Evolutionary conservation across 1,140 invertebrate genomes (phyloP).

Genomic region (Hormaphis cornu): DNA sequence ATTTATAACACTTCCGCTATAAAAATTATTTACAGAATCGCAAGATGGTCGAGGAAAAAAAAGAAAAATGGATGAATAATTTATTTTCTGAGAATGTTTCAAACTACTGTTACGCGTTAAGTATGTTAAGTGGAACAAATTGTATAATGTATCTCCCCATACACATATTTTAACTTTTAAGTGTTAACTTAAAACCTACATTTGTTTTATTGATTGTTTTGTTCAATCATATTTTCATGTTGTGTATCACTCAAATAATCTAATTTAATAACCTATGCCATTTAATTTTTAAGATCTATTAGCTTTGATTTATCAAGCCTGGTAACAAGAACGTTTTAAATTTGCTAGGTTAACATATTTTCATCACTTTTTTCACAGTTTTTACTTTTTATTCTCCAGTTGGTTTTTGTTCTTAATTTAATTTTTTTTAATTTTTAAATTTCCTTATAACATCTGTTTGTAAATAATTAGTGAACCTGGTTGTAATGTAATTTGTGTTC

Average conservation of each 20-base stretch:
- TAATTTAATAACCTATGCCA: constrained; percentile 6
- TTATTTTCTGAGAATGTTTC: background rate
- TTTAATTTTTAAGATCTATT: background rate
- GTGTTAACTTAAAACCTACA: background rate
- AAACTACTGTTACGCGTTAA: constrained; percentile 10
- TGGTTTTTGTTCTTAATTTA: background rate
- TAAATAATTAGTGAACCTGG: background rate
- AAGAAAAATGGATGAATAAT: constrained; percentile 12
- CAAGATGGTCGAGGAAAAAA: constrained; percentile 17
- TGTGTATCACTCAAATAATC: constrained; percentile 4
- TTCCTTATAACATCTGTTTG: background rate
- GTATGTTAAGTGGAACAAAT: constrained; percentile 25
- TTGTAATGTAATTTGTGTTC: background rate
- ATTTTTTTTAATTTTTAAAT: background rate
- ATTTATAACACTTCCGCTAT: background rate
- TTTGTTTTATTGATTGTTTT: constrained; percentile 6
- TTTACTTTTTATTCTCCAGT: too few relatives aligned
- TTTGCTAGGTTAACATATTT: background rate
- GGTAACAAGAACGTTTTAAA: background rate
- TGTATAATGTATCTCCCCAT: constrained; percentile 4
- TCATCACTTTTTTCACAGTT: too few relatives aligned
- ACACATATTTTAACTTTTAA: constrained; percentile 17
- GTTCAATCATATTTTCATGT: constrained; percentile 5
- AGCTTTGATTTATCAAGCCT: background rate
- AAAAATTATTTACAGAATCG: constrained; percentile 5